Base-by-base conservation (phyloP, 2,113 vertebrate genomes). In the Stigmatopora nigra region DNA sequence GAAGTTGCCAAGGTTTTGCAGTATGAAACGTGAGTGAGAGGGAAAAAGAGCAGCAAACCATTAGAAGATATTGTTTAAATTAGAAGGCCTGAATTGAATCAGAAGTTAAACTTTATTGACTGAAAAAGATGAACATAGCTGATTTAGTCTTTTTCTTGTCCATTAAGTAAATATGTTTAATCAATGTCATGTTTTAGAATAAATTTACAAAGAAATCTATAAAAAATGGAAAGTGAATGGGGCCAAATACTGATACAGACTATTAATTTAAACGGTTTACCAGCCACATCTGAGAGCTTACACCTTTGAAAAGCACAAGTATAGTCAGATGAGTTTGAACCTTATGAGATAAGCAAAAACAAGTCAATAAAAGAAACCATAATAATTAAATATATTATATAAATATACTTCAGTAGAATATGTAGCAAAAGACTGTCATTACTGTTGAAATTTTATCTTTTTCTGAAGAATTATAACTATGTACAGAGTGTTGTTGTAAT, bases 381-480 rank as follows among this genome's bases (percentile, higher is more conserved):
- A 13, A 60, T 14, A 60, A 19, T 41, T 44, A 60, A 36, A 9
- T 35, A 35, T 57, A 7, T 35, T 16, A 45, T 11, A 41, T 3
- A 7, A 17, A 59, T 12, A 3, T 7, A 82, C 73, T 57, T 86
- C 72, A 71, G 74, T 83, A 85, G 72, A 45, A 76, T 73, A 84
- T 71, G 81, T 86, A 87, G 76, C 82, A 78, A 88, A 80, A 90
- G 89, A 92, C 91, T 91, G 91, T 91, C 91, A 90, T 77, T 81
- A 85, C 79, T 45, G 41, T 22, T 61, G 59, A 45, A 44, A 13
- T 61, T 61, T 20, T 22, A 86, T 85, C 73, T 88, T 89, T 91
- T 91, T 90, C 76, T 89, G 89, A 90, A 84, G 83, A 88, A 85
- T 79, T 87, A 84, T 80, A 86, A 84, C 83, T 87, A 60, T 60